phyloP scores from a whole-genome alignment of 2,797 vertebrate genomes.

The Streptopelia turtur region DNA sequence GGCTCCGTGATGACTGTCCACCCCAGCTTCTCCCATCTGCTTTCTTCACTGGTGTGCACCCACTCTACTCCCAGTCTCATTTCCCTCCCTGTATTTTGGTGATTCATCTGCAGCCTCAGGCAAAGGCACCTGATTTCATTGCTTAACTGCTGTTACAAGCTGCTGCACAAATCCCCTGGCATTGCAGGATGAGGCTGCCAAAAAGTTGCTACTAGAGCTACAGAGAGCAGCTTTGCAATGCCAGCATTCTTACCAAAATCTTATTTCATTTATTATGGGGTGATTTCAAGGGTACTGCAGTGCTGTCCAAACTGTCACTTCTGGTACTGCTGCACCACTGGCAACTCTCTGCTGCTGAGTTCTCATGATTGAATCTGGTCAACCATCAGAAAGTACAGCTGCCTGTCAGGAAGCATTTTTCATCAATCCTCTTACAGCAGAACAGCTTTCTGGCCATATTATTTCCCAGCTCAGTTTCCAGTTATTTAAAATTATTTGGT shows the following conservation, averaged over 20 bases:
- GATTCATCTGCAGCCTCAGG: slow-evolving; percentile 40
- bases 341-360: not conserved
- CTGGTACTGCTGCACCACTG: not conserved
- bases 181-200: not conserved
- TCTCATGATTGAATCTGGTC: not conserved
- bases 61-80: not conserved
- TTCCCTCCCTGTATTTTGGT: not conserved
- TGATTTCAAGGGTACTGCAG: not conserved
- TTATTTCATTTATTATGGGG: not conserved
- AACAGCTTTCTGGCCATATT: not conserved
- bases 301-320: not conserved
- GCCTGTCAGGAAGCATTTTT: not conserved
- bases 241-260: not conserved
- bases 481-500: not conserved
- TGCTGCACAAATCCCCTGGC: slow-evolving; percentile 59
- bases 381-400: not conserved
- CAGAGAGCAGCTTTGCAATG: not conserved
- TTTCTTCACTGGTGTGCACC: not conserved
- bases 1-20: not conserved
- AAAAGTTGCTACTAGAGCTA: not conserved
- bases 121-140: slow-evolving; percentile 56
- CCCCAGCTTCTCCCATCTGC: not conserved
- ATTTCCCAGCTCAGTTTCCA: not conserved
- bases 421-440: not conserved
- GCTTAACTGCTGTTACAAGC: slow-evolving; percentile 61